Evolutionary conservation across 1,140 invertebrate genomes (phyloP), one percentile per base, ranked within the genome.

Genomic region (Antheraea pernyi): DNA sequence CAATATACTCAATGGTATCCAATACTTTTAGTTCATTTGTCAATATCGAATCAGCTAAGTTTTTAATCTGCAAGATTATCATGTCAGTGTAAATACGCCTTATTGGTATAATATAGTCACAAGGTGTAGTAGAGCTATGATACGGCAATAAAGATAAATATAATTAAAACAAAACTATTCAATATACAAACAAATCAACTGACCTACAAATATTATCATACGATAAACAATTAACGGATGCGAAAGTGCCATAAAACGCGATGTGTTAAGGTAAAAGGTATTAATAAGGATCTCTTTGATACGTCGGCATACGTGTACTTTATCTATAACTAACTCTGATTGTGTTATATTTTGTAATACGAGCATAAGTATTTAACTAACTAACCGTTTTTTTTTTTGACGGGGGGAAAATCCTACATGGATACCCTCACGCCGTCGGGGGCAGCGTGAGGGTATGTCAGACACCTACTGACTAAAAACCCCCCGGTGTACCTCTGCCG

Each of bases 171-270:
- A 10, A 10, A 48, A 13, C 46, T 48, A 48, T 48, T 48, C 11
- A 10, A 48, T 48, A 48, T 9, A 48, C 46, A 48, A 48, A 48
- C 11, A 13, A 48, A 13, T 48, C 7, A 48, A 48, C 46, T 61
- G 59, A 61, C 59, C 59, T 61, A 61, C 59, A 61, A 61, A 61
- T 61, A n/a, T n/a, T n/a, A n/a, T n/a, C n/a, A n/a, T n/a, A n/a
- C n/a, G n/a, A n/a, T n/a, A n/a, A n/a, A n/a, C n/a, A n/a, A n/a
- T n/a, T 61, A 61, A 13, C 59, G n/a, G n/a, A n/a, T n/a, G n/a
- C n/a, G n/a, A n/a, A 61, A 48, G 46, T 10, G 46, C 46, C 46
- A 48, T 48, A 48, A 48, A 48, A 48, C 46, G 3, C 11, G 7
- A 48, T 11, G 3, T 10, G 46, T 11, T 13, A 13, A 48, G 11